A percentile compares a stretch with the other conserved stretches of the same genome.
These are phyloP conservation scores for Drosophila parabipectinata DNA, from an alignment of 1,140 invertebrate species.

Conservation along the genomic window DNA sequence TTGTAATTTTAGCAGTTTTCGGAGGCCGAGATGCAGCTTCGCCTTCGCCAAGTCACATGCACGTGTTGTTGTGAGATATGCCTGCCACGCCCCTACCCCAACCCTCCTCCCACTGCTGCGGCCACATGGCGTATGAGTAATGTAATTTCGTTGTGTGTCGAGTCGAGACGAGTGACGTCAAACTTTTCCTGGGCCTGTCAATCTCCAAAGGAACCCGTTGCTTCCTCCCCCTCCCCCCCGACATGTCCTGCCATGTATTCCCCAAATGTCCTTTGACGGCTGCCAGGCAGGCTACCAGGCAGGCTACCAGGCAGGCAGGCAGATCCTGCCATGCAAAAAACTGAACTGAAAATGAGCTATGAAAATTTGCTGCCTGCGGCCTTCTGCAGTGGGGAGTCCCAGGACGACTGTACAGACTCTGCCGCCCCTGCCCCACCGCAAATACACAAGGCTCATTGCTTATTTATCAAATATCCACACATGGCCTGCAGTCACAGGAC, in stretches of 20 bases:
- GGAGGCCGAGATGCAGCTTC: slow-evolving; percentile 39
- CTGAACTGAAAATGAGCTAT: slow-evolving; percentile 74
- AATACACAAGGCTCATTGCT: slow-evolving; percentile 64
- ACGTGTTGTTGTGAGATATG: slow-evolving; percentile 46
- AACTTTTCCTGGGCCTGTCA: slow-evolving; percentile 35
- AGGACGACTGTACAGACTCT: not conserved
- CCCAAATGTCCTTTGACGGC: slow-evolving; percentile 35
- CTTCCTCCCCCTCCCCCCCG: not conserved
- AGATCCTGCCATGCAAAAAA: slow-evolving; percentile 34
- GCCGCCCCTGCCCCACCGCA: slow-evolving; percentile 9
- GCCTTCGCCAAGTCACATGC: slow-evolving; percentile 46
- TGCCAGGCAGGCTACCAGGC: not conserved
- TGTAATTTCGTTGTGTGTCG: slow-evolving; percentile 58
- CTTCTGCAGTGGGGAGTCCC: slow-evolving; percentile 22
- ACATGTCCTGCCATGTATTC: slow-evolving; percentile 26
- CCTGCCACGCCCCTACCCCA: not conserved
- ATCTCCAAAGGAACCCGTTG: slow-evolving; percentile 20
- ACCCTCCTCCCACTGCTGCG: slow-evolving; percentile 4
- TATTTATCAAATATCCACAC: slow-evolving; percentile 80
- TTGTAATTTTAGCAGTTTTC: slow-evolving; percentile 35
- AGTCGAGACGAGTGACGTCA: slow-evolving; percentile 29
- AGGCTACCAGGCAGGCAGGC: not conserved
- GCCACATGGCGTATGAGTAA: slow-evolving; percentile 61
- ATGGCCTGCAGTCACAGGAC: slow-evolving; percentile 36
- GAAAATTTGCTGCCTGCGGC: slow-evolving; percentile 54